phyloP scores from a whole-genome alignment of 2,888 invertebrate species.

The Notocelia uddmanniana region DNA sequence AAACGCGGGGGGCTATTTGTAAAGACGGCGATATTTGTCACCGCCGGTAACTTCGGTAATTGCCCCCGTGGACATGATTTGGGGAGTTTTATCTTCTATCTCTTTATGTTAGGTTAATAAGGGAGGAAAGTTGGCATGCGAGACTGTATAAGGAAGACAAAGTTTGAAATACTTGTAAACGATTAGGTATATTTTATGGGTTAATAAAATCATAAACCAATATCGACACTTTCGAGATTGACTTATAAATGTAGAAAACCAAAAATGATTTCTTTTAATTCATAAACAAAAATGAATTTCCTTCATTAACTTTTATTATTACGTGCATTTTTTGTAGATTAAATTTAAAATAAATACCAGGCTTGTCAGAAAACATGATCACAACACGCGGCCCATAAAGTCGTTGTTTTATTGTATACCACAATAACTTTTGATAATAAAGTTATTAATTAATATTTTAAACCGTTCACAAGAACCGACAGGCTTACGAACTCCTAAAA shows the following conservation, averaged over 20 bases:
- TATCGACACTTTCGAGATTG: neutral
- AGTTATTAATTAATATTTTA: constrained; percentile 68
- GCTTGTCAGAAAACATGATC: neutral
- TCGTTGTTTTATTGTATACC: constrained; percentile 26
- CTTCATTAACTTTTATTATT: too few relatives aligned
- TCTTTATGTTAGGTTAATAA: constrained; percentile 46
- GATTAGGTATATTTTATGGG: neutral
- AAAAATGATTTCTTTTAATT: too few relatives aligned
- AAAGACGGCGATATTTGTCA: constrained; percentile 81
- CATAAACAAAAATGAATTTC: too few relatives aligned
- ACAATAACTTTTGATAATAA: too few relatives aligned
- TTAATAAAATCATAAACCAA: neutral
- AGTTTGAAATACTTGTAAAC: neutral
- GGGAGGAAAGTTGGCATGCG: constrained; percentile 24
- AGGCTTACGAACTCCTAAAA: neutral
- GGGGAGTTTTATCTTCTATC: constrained; percentile 49
- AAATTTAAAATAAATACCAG: neutral
- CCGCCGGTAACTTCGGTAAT: constrained; percentile 77
- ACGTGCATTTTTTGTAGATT: neutral
- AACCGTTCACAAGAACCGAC: constrained; percentile 48
- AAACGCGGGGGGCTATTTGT: constrained; percentile 78
- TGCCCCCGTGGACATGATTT: constrained; percentile 71
- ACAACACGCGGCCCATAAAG: constrained; percentile 12
- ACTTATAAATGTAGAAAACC: neutral
- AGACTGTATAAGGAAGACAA: neutral